phyloP scores from a whole-genome alignment of 2,797 vertebrate genomes.

The Cuniculus paca region DNA sequence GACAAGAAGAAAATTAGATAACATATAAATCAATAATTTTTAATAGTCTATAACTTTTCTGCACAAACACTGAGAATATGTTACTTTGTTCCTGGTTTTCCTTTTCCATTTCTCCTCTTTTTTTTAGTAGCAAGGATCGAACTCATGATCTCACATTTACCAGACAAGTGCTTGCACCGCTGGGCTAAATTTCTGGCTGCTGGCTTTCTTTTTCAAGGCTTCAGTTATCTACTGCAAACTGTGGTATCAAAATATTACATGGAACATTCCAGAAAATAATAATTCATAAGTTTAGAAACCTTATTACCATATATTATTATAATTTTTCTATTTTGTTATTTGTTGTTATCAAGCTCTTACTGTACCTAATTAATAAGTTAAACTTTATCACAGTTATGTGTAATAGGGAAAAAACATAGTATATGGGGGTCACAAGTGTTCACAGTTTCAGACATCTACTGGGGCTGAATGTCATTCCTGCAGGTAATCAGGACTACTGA shows the following conservation, averaged over 20 bases:
- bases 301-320: background rate
- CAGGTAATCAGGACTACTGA: background rate
- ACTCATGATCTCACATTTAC: too few relatives aligned
- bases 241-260: background rate
- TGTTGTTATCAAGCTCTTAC: background rate
- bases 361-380: background rate
- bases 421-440: too few relatives aligned
- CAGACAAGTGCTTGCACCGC: too few relatives aligned
- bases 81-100: background rate
- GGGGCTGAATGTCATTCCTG: too few relatives aligned
- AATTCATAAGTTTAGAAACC: background rate
- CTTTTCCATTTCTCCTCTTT: too few relatives aligned
- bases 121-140: too few relatives aligned
- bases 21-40: slow-evolving; percentile 38
- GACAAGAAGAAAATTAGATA: slow-evolving; percentile 37
- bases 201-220: background rate
- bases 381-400: background rate
- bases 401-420: background rate
- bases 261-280: background rate
- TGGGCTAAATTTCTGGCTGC: too few relatives aligned
- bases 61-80: background rate
- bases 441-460: background rate
- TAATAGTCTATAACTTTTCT: slow-evolving; percentile 46
- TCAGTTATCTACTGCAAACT: background rate
- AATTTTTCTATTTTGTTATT: background rate